Evolutionary conservation across 2,113 vertebrate species (phyloP).

Genomic region (Illadopsis cleaveri): DNA sequence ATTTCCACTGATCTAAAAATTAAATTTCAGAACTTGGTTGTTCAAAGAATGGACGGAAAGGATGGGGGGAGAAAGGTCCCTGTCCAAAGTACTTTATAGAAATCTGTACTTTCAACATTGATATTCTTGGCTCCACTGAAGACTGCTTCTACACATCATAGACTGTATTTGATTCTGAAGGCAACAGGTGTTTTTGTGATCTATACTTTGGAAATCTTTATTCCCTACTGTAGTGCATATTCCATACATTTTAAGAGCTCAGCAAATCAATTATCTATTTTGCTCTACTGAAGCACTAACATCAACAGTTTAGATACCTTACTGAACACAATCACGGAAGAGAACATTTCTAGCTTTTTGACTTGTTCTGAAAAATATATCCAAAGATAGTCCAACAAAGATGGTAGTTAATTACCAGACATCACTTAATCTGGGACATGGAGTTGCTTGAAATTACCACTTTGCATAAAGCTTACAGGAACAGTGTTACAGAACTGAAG

Average conservation of each 20-base stretch:
- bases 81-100: neutral
- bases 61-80: neutral
- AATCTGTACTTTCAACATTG: neutral
- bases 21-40: neutral
- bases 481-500: neutral
- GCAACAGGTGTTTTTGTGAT: neutral
- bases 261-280: neutral
- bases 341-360: neutral
- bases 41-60: neutral
- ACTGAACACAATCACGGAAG: rapidly evolving
- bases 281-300: neutral
- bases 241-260: neutral
- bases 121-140: neutral
- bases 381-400: neutral
- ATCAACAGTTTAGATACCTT: neutral
- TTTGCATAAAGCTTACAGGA: neutral
- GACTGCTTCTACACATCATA: neutral
- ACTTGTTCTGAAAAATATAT: neutral
- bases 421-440: neutral
- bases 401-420: neutral
- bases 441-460: neutral
- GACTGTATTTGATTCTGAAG: neutral
- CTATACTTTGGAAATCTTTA: neutral
- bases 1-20: conserved; percentile 26
- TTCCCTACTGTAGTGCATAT: neutral